Evolutionary conservation across 2,888 invertebrate species (phyloP), one percentile per base, ranked within the genome.

Genomic region (Hypsopygia costalis): DNA sequence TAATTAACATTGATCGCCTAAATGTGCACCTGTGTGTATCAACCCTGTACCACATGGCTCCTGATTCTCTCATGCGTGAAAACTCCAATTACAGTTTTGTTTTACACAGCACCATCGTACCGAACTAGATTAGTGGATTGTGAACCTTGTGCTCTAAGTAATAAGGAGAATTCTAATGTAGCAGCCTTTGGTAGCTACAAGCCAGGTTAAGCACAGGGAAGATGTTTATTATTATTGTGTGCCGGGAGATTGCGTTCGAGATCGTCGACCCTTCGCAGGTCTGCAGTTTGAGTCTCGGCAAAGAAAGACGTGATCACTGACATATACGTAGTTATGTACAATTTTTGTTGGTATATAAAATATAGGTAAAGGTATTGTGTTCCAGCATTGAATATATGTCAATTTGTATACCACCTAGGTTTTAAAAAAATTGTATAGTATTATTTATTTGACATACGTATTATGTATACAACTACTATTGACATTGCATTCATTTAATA

Each of bases 51-150:
- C 56, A 56, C 56, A 51, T 51, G 54, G 52, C 59, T 51, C 52
- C 46, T 40, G 31, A 50, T 51, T 47, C 62, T 55, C 41, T 55
- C 66, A 61, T 54, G 63, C 70, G 68, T 55, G 58, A 64, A 63
- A 69, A 68, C 54, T 66, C 58, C 71, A 71, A 73, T 72, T 68
- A 67, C 66, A 58, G 42, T 58, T 53, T 46, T 57, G 56, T 60
- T 53, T 46, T 46, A 47, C 34, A 49, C 50, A 40, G 43, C 46
- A 59, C 48, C 44, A 46, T 45, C 34, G 28, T 38, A 38, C 9
- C 20, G 35, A 11, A 30, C 25, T 22, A 20, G 37, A 34, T 39
- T 36, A 52, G 32, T 10, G 35, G 8, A 58, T 20, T 44, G 41
- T 48, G 21, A 34, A 47, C 62, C 51, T 57, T 64, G 54, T 34